These are phyloP conservation scores for Cossypha heuglini DNA, from an alignment of 2,797 vertebrate genomes.

Conservation along the genomic window DNA sequence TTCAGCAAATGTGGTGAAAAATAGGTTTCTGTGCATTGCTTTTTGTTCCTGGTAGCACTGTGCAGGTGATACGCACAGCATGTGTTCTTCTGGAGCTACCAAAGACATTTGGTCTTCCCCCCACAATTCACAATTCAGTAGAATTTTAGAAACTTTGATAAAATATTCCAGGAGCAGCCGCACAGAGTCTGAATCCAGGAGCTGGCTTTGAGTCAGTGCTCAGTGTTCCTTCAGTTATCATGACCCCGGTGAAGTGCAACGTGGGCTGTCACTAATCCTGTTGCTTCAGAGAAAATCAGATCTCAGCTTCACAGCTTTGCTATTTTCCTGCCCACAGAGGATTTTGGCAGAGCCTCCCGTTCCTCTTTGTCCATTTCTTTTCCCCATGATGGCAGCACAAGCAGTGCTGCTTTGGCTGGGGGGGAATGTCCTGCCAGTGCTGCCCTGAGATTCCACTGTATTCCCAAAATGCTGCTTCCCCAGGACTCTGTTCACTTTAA, in stretches of 20 bases:
- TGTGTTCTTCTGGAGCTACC: not conserved
- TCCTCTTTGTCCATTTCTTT: not conserved
- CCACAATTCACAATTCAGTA: not conserved
- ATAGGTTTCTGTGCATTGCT: rapidly evolving
- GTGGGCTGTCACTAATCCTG: not conserved
- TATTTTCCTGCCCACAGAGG: not conserved
- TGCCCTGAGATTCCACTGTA: not conserved
- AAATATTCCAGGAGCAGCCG: not conserved
- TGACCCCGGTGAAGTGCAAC: not conserved
- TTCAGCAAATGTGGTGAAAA: not conserved
- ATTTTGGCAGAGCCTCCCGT: not conserved
- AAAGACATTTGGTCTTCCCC: not conserved
- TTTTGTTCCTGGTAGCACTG: not conserved
- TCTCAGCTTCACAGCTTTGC: not conserved
- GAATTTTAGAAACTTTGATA: not conserved
- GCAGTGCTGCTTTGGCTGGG: not conserved
- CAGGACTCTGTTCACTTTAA: not conserved
- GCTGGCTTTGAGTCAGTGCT: not conserved
- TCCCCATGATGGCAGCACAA: not conserved
- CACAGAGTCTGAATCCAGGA: not conserved
- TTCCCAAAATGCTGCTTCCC: not conserved
- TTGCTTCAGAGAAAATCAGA: not conserved
- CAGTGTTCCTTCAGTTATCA: not conserved
- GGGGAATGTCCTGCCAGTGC: not conserved
- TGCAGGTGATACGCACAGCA: not conserved